A percentile compares a stretch with the other conserved stretches of the same genome.
Evolutionary conservation across 2,888 invertebrate species (phyloP).

Genomic region (Parnassius glacialis): DNA sequence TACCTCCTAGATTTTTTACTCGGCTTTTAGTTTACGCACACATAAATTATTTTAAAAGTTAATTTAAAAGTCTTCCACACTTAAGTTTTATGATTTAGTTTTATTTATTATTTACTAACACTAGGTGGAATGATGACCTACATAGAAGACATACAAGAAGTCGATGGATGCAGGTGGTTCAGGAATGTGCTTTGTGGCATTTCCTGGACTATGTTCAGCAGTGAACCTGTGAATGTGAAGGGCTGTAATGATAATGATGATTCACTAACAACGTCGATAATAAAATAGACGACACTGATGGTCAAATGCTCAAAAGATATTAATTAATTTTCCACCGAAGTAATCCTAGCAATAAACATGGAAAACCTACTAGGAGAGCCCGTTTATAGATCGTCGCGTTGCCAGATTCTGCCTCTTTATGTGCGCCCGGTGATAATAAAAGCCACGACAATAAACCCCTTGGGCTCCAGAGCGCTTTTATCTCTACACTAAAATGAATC

Average conservation of each 20-base stretch:
- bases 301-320: background rate
- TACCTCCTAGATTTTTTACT: slow-evolving; percentile 46
- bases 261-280: no score
- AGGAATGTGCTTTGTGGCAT: no score
- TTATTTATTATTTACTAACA: no score
- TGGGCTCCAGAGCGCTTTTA: slow-evolving; percentile 52
- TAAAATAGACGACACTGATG: no score
- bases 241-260: no score
- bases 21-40: slow-evolving; percentile 19
- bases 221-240: no score
- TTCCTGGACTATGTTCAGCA: no score
- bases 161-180: no score
- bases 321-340: slow-evolving; percentile 28
- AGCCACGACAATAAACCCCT: slow-evolving; percentile 52
- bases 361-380: slow-evolving; percentile 40
- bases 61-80: background rate
- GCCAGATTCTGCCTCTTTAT: slow-evolving; percentile 43
- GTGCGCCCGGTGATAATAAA: slow-evolving; percentile 57
- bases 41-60: background rate
- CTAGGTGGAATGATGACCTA: no score
- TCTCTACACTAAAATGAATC: slow-evolving; percentile 61
- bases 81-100: background rate
- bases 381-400: slow-evolving; percentile 35
- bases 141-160: no score
- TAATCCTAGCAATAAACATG: slow-evolving; percentile 48